Percentiles rank a stretch among this genome's conserved stretches.
These are phyloP conservation scores for Euphydryas editha DNA, from an alignment of 2,888 invertebrate genomes.

Conservation along the genomic window DNA sequence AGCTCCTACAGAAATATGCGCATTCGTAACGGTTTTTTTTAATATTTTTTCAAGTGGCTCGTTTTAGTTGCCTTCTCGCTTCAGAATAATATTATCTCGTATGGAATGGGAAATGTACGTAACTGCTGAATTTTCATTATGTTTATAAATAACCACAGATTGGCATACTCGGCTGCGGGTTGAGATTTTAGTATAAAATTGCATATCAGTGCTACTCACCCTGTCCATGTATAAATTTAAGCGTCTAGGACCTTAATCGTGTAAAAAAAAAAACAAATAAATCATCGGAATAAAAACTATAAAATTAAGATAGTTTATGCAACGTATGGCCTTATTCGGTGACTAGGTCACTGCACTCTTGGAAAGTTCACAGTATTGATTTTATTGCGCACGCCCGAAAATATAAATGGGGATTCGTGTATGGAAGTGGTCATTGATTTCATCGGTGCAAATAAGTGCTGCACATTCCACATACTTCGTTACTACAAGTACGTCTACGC, in stretches of 20 bases:
- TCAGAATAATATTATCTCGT: conserved; percentile 32
- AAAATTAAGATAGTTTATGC: conserved; percentile 56
- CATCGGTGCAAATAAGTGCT: conserved; percentile 45
- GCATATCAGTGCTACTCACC: too few species aligned
- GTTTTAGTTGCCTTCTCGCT: conserved; percentile 55
- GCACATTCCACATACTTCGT: conserved; percentile 41
- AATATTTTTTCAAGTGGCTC: conserved; percentile 72
- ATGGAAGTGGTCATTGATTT: conserved; percentile 60
- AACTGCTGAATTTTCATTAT: conserved; percentile 25
- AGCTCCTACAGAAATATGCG: conserved; percentile 74
- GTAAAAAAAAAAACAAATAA: too few species aligned
- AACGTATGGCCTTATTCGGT: conserved; percentile 70
- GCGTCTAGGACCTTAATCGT: too few species aligned
- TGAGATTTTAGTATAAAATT: conserved; percentile 53
- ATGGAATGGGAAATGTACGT: conserved; percentile 19
- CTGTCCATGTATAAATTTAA: too few species aligned
- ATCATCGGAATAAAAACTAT: too few species aligned
- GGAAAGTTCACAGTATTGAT: conserved; percentile 82
- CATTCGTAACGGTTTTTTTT: conserved; percentile 79
- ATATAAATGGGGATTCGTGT: conserved; percentile 73
- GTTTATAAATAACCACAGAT: not conserved
- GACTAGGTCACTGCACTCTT: conserved; percentile 80
- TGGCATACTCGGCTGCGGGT: not conserved
- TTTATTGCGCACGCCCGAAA: conserved; percentile 82
- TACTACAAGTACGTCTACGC: conserved; percentile 17